Conservation (phyloP, 2,888 invertebrate genomes). For the Embidobia sp. region DNA sequence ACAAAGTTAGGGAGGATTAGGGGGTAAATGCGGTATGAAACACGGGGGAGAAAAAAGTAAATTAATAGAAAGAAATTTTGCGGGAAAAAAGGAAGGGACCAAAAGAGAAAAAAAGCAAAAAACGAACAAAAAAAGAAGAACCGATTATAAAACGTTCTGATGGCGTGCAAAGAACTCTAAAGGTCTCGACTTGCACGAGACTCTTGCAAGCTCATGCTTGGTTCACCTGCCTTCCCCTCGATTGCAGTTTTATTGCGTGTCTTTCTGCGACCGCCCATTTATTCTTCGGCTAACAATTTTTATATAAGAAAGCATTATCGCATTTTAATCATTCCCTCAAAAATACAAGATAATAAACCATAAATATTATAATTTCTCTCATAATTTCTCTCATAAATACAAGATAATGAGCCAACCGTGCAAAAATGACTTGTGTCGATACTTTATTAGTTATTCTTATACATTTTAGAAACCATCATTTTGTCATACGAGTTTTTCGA, state of each 20-base stretch:
- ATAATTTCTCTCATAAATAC: too few species aligned
- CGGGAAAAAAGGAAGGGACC: constrained; percentile 52
- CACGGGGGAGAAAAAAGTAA: constrained; percentile 23
- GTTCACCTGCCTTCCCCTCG: constrained; percentile 57
- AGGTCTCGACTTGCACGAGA: constrained; percentile 72
- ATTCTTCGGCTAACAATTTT: constrained; percentile 73
- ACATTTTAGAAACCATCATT: too few species aligned
- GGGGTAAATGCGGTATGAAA: constrained; percentile 3
- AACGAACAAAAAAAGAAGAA: constrained; percentile 36
- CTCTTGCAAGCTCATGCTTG: constrained; percentile 68
- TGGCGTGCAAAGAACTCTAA: constrained; percentile 66
- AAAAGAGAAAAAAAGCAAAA: constrained; percentile 57
- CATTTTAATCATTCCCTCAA: constrained; percentile 71
- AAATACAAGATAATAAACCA: too few species aligned
- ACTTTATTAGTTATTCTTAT: too few species aligned
- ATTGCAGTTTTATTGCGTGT: constrained; percentile 77
- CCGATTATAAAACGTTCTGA: constrained; percentile 75
- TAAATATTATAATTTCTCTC: too few species aligned
- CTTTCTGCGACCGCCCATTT: constrained; percentile 74
- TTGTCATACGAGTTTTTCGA: too few species aligned
- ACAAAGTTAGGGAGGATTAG: too few species aligned
- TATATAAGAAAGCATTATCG: constrained; percentile 72
- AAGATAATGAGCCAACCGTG: too few species aligned
- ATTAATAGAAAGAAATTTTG: constrained; percentile 60
- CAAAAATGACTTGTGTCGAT: too few species aligned